A percentile compares a stretch with the other conserved stretches of the same genome.
Evolutionary conservation across 2,888 invertebrate species (phyloP).

Genomic region (Serripes groenlandicus): DNA sequence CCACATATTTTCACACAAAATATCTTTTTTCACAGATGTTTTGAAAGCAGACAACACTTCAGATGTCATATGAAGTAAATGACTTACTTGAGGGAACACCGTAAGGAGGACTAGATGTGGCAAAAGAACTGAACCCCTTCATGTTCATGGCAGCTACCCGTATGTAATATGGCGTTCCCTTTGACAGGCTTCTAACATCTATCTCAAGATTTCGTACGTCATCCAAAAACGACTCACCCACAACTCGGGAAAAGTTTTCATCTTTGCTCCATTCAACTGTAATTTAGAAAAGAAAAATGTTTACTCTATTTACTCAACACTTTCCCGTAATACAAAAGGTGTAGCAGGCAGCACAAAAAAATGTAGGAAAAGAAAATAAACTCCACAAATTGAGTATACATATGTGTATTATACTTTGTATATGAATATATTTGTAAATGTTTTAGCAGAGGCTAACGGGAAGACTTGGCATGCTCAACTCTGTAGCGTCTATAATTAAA

Average conservation of each 20-base stretch:
- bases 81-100: conserved; percentile 96
- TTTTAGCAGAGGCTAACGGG: too few relatives aligned
- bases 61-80: too few relatives aligned
- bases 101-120: conserved; percentile 92
- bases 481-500: too few relatives aligned
- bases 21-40: too few relatives aligned
- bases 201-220: conserved; percentile 90
- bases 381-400: too few relatives aligned
- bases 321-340: too few relatives aligned
- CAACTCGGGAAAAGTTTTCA: conserved; percentile 93
- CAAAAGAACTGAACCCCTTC: conserved; percentile 94
- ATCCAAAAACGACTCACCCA: conserved; percentile 91
- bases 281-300: neutral
- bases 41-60: too few relatives aligned
- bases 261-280: conserved; percentile 97
- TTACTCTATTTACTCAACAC: neutral
- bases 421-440: too few relatives aligned
- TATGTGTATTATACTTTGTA: too few relatives aligned
- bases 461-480: too few relatives aligned
- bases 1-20: too few relatives aligned
- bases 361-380: neutral
- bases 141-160: conserved; percentile 97
- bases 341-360: too few relatives aligned
- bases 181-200: conserved; percentile 91
- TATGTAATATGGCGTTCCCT: conserved; percentile 95